Evolutionary conservation across 2,888 invertebrate species (phyloP).

Genomic region (Conops quadrifasciatus): DNA sequence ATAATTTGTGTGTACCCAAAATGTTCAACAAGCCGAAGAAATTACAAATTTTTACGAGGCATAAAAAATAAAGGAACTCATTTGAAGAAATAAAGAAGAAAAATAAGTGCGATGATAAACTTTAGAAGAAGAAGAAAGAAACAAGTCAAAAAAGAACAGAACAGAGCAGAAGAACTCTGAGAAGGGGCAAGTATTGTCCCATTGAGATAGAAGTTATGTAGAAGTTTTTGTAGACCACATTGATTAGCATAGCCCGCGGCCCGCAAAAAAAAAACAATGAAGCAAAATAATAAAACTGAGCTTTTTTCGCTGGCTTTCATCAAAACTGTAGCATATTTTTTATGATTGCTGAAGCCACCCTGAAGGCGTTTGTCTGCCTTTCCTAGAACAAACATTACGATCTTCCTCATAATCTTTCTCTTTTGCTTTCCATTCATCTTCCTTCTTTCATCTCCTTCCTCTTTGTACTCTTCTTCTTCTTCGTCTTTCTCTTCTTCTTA

Average conservation of each 20-base stretch:
- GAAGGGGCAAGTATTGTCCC: conserved; percentile 11
- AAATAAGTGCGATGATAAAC: neutral
- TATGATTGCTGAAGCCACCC: neutral
- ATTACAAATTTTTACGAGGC: too few relatives aligned
- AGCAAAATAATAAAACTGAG: neutral
- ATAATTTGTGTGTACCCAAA: neutral
- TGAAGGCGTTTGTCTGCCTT: conserved; percentile 19
- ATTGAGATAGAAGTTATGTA: neutral
- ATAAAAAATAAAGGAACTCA: too few relatives aligned
- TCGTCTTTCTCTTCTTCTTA: too few relatives aligned
- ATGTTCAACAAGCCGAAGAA: neutral
- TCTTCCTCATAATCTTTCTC: too few relatives aligned
- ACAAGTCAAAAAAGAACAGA: neutral
- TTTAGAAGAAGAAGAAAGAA: neutral
- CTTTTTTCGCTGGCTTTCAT: neutral
- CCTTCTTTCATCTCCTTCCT: too few relatives aligned
- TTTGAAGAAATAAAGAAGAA: neutral
- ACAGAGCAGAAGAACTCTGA: too few relatives aligned
- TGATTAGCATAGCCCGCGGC: conserved; percentile 25
- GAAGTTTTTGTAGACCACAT: neutral
- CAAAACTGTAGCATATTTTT: conserved; percentile 9
- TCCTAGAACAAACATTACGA: neutral
- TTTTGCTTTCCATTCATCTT: too few relatives aligned
- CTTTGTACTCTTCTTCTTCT: too few relatives aligned
- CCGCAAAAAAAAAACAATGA: neutral